Evolutionary conservation across 2,797 vertebrate species (phyloP).

Genomic region (Luscinia megarhynchos): DNA sequence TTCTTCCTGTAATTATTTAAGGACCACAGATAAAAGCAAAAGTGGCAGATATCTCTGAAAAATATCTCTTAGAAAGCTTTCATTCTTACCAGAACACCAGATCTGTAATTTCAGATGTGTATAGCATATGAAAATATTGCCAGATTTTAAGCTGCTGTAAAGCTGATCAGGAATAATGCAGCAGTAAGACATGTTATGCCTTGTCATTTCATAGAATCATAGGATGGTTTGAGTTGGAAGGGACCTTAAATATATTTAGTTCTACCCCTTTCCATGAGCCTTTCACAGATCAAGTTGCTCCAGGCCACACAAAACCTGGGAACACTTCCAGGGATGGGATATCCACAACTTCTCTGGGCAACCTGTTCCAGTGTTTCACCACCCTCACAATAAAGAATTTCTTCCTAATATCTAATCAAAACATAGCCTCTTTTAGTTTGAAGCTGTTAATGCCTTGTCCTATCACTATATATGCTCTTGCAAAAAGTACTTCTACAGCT

Average conservation of each 20-base stretch:
- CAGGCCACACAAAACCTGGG: background rate
- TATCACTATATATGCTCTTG: background rate
- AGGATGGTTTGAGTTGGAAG: background rate
- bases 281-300: background rate
- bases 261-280: background rate
- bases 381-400: background rate
- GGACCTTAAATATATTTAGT: background rate
- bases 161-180: background rate
- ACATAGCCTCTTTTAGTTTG: background rate
- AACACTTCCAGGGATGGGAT: background rate
- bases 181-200: background rate
- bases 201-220: background rate
- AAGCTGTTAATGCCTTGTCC: background rate
- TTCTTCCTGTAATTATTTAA: background rate
- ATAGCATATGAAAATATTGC: background rate
- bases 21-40: background rate
- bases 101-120: background rate
- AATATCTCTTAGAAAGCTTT: background rate
- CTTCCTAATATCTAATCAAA: background rate
- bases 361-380: background rate
- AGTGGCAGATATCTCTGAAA: background rate
- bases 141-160: background rate
- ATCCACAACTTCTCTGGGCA: background rate
- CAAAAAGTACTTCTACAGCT: background rate
- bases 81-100: background rate